These are phyloP conservation scores for Cairina moschata DNA, from an alignment of 2,113 vertebrate genomes.

Conservation along the genomic window DNA sequence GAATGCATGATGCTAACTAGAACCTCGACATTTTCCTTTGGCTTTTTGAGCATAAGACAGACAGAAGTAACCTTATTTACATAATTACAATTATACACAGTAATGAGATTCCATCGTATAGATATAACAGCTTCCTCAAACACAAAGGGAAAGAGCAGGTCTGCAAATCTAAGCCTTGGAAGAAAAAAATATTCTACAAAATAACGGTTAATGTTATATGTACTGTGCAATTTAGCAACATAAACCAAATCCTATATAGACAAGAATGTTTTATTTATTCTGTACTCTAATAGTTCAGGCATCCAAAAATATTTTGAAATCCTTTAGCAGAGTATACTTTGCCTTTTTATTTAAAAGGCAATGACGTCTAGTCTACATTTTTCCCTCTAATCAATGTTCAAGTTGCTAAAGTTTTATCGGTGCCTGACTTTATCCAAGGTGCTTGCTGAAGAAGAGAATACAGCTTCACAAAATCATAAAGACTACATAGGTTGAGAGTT, in stretches of 20 bases:
- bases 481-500: background rate
- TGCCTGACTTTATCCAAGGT: background rate
- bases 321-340: background rate
- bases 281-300: background rate
- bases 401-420: background rate
- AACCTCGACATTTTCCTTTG: slow-evolving; percentile 25
- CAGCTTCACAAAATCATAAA: background rate
- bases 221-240: background rate
- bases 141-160: slow-evolving; percentile 7
- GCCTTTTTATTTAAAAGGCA: background rate
- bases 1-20: slow-evolving; percentile 15
- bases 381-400: background rate
- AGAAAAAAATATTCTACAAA: background rate
- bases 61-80: slow-evolving; percentile 60
- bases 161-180: background rate
- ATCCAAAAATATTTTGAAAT: background rate
- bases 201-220: background rate
- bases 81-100: slow-evolving; percentile 59
- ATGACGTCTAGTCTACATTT: background rate
- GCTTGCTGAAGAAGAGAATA: background rate
- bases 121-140: slow-evolving; percentile 26
- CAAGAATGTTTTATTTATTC: background rate
- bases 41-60: slow-evolving; percentile 45
- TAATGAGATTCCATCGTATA: slow-evolving; percentile 53
- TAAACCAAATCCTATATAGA: background rate